These are phyloP conservation scores for Linepithema humile DNA, from an alignment of 1,140 invertebrate species.

Conservation along the genomic window DNA sequence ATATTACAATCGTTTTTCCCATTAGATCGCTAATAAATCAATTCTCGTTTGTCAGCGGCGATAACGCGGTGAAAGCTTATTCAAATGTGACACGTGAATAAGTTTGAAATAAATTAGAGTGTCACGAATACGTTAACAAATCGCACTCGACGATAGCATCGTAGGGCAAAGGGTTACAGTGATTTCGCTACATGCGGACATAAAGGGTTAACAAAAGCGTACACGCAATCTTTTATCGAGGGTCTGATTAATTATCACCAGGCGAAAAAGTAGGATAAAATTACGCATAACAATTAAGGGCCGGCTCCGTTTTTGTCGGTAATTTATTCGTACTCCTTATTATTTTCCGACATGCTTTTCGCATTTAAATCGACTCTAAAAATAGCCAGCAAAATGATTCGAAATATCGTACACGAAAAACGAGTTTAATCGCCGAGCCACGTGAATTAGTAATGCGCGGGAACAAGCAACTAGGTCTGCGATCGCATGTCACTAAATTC, in stretches of 20 bases:
- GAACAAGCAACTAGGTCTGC: conserved; percentile 27
- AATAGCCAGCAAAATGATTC: not conserved
- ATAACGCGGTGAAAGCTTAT: not conserved
- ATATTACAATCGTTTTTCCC: not conserved
- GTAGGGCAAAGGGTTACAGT: not conserved
- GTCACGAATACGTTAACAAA: conserved; percentile 5
- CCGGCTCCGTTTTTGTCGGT: not conserved
- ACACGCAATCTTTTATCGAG: conserved; percentile 44
- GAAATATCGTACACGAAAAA: not conserved
- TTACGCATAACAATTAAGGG: conserved; percentile 49
- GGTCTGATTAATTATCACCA: not conserved
- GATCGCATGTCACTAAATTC: conserved; percentile 43
- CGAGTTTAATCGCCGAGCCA: not conserved
- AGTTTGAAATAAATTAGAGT: conserved; percentile 24
- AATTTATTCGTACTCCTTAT: conserved; percentile 22
- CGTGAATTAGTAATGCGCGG: conserved; percentile 4
- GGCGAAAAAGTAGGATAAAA: not conserved
- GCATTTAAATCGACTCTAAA: not conserved
- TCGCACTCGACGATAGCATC: not conserved
- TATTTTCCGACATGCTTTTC: conserved; percentile 17
- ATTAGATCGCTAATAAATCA: conserved; percentile 25
- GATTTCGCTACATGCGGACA: not conserved
- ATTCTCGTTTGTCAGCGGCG: not conserved
- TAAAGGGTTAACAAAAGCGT: conserved; percentile 1
- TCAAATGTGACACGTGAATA: conserved; percentile 17